phyloP scores from a whole-genome alignment of 2,797 vertebrate genomes.

The Gobionotothen gibberifrons region DNA sequence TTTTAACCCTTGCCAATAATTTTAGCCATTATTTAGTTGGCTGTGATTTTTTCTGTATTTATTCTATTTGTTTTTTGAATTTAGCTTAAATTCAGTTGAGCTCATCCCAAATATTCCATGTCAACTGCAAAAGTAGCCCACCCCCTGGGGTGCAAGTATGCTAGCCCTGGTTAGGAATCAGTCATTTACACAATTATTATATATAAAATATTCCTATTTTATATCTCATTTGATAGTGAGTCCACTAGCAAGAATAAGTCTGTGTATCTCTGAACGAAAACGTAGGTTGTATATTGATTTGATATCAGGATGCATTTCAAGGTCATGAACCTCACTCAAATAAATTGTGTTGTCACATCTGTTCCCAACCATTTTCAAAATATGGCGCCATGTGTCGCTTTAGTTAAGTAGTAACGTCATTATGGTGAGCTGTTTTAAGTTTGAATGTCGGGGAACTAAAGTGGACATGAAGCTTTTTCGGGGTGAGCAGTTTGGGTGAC shows the following conservation, averaged over 20 bases:
- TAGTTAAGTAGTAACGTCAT: too few relatives aligned
- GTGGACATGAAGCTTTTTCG: slow-evolving; percentile 6
- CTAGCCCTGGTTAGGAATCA: too few relatives aligned
- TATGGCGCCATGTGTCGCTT: not conserved
- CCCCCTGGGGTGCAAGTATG: too few relatives aligned
- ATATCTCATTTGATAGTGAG: not conserved
- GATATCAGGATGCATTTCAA: not conserved
- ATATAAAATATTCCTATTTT: not conserved
- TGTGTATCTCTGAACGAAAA: not conserved
- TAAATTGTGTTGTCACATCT: not conserved
- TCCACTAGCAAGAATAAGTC: not conserved
- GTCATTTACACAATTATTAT: not conserved
- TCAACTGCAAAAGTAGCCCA: not conserved
- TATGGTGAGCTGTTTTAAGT: too few relatives aligned
- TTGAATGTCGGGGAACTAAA: not conserved
- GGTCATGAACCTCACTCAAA: slow-evolving; percentile 11
- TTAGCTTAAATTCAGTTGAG: not conserved
- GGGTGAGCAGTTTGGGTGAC: slow-evolving; percentile 28
- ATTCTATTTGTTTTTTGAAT: not conserved
- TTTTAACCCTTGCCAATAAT: not conserved
- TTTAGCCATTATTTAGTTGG: not conserved
- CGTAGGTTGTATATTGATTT: not conserved
- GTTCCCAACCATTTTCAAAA: not conserved
- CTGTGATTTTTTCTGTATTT: too few relatives aligned
- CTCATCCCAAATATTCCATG: not conserved